Conservation (phyloP, 1,140 invertebrate genomes). For the Caenorhabditis inopinata region DNA sequence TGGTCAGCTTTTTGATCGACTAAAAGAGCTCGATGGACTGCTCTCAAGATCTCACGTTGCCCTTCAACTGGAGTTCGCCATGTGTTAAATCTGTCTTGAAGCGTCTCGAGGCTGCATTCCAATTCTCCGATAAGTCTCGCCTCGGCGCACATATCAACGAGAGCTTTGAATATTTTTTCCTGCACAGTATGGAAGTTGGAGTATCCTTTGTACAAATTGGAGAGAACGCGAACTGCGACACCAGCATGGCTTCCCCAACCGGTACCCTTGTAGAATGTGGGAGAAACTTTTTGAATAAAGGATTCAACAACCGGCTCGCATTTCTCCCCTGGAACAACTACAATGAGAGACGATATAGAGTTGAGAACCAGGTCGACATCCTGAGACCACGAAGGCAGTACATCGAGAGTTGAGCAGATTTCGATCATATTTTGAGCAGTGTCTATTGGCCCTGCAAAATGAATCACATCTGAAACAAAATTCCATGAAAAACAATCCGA, state of each 20-base stretch:
- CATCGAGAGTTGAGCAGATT: not conserved
- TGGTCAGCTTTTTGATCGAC: conserved; percentile 37
- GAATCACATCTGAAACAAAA: not conserved
- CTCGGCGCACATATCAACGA: conserved; percentile 30
- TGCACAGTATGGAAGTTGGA: conserved; percentile 22
- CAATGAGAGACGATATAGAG: conserved; percentile 40
- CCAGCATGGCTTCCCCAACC: conserved; percentile 39
- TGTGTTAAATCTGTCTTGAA: conserved; percentile 35
- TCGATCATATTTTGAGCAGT: conserved; percentile 28
- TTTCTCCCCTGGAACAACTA: conserved; percentile 28
- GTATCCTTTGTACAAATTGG: conserved; percentile 44
- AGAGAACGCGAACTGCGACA: conserved; percentile 37
- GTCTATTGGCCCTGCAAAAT: conserved; percentile 2
- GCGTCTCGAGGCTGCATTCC: conserved; percentile 30
- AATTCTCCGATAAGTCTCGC: conserved; percentile 35
- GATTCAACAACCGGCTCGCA: conserved; percentile 15
- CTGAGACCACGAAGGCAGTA: not conserved
- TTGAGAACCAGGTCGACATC: conserved; percentile 37
- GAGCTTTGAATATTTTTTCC: not conserved
- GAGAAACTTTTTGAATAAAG: conserved; percentile 27
- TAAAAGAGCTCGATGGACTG: conserved; percentile 40
- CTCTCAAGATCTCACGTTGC: conserved; percentile 30
- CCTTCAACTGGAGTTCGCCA: conserved; percentile 25
- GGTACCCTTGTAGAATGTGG: conserved; percentile 36
- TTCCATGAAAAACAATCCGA: not conserved